Evolutionary conservation across 35 echinoderm and acorn worm genomes (phyloP), one percentile per base, ranked within the genome.

Genomic region (Nesometra sesokonis): DNA sequence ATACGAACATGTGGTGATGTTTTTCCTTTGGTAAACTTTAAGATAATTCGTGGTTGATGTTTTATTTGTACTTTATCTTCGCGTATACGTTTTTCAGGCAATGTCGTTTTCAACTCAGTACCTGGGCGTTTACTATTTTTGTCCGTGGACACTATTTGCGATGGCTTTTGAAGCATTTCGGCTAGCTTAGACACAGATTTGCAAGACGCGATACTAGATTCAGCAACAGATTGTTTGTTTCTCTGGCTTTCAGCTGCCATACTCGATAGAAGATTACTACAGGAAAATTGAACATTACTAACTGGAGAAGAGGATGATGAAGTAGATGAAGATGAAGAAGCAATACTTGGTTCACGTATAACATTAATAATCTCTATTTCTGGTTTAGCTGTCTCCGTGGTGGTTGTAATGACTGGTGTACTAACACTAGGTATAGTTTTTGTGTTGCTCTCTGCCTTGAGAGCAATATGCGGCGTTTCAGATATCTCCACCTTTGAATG

Each of bases 181-280:
- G 77, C 34, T 33, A 91, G 11, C 34, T 87, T 87, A 32, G 86
- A 76, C 4, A 52, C 30, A 9, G 52, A 67, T 67, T 67, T 67
- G 23, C 52, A 67, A 67, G 52, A 67, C 23, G 52, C 21, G 8
- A 27, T 27, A 32, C 80, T 88, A 37, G 91, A 19, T 13, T 57
- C 87, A 57, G 37, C 78, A 0, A 78, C 82, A 32, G 83, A 82
- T 19, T 77, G 87, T 78, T 90, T 88, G 52, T 90, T 79, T 17
- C 91, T 87, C 77, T 97, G 94, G 47, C 91, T 97, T 83, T 87
- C 94, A 35, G 86, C 82, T 29, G 94, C 94, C 86, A 97, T 97
- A 38, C 88, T 90, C 3, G 94, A 93, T 35, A 97, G 80, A 11
- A 97, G 77, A 8, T 87, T 80, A 88, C 94, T 97, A 34, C 91